These are phyloP conservation scores for Emmelina monodactyla DNA, from an alignment of 2,888 invertebrate genomes.

Conservation along the genomic window DNA sequence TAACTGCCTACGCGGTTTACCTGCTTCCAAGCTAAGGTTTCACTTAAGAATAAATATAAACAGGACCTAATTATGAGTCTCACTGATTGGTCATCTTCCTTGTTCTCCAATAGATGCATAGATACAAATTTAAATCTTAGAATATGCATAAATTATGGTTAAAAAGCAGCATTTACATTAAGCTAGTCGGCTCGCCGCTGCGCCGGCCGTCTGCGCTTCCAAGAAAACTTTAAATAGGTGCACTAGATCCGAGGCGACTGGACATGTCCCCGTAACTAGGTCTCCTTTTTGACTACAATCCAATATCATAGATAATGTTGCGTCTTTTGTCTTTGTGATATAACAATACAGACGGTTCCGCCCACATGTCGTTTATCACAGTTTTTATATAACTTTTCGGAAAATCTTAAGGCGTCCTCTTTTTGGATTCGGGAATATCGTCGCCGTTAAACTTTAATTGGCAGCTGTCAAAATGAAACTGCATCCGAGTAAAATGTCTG, in stretches of 20 bases:
- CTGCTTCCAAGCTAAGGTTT: no score
- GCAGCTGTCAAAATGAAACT: slow-evolving; percentile 23
- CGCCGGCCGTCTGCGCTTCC: slow-evolving; percentile 19
- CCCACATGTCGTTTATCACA: slow-evolving; percentile 1
- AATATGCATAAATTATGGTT: no score
- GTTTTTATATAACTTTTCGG: background rate
- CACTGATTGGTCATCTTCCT: no score
- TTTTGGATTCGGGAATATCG: background rate
- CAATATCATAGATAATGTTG: slow-evolving; percentile 26
- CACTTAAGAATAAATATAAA: no score
- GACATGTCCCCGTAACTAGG: slow-evolving; percentile 22
- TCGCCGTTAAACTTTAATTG: slow-evolving; percentile 20
- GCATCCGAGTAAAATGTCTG: slow-evolving; percentile 10
- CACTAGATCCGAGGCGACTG: slow-evolving; percentile 27
- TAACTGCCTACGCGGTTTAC: no score
- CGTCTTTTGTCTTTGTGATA: slow-evolving; percentile 15
- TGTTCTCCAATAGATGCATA: no score
- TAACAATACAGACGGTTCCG: background rate
- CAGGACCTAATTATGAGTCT: no score
- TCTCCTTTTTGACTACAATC: slow-evolving; percentile 27
- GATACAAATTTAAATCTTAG: no score
- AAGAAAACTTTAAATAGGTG: slow-evolving; percentile 34
- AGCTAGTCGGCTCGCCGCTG: no score
- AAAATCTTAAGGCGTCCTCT: background rate
- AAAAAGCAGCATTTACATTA: no score